These are phyloP conservation scores for Agrotis puta DNA, from an alignment of 2,888 invertebrate species.

Conservation along the genomic window DNA sequence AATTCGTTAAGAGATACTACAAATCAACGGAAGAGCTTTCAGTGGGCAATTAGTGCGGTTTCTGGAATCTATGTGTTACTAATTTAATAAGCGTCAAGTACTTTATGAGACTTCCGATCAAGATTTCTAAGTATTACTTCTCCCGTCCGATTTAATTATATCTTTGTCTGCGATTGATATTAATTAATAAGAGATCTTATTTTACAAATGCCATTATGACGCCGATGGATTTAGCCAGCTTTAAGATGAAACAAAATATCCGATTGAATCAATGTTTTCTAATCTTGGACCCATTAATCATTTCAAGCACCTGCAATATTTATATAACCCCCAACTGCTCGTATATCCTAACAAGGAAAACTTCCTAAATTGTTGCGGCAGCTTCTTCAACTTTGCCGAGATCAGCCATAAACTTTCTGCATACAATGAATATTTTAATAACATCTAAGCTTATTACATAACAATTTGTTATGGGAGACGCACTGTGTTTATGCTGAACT, in stretches of 20 bases:
- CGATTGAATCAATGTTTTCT: slow-evolving; percentile 3
- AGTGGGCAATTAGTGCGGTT: slow-evolving; percentile 65
- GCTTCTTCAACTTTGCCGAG: slow-evolving; percentile 57
- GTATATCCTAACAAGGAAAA: slow-evolving; percentile 42
- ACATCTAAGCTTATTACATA: slow-evolving; percentile 49
- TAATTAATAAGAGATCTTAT: neutral
- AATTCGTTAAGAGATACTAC: slow-evolving; percentile 36
- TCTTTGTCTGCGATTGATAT: neutral
- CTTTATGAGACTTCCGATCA: neutral
- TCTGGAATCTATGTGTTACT: slow-evolving; percentile 66
- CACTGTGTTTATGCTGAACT: slow-evolving; percentile 18
- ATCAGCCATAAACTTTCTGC: slow-evolving; percentile 62
- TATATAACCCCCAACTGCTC: slow-evolving; percentile 40
- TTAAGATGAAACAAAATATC: slow-evolving; percentile 1
- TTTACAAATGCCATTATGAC: neutral
- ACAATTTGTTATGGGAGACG: slow-evolving; percentile 39
- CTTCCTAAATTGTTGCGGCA: slow-evolving; percentile 63
- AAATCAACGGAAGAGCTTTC: slow-evolving; percentile 60
- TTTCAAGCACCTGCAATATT: slow-evolving; percentile 43
- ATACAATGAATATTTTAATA: slow-evolving; percentile 63
- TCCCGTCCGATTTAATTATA: neutral
- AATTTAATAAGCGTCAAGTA: slow-evolving; percentile 24
- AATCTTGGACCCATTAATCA: slow-evolving; percentile 22
- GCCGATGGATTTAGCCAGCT: neutral
- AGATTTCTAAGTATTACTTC: neutral